These are phyloP conservation scores for Mystacornis crossleyi DNA, from an alignment of 2,113 vertebrate species.

Conservation along the genomic window DNA sequence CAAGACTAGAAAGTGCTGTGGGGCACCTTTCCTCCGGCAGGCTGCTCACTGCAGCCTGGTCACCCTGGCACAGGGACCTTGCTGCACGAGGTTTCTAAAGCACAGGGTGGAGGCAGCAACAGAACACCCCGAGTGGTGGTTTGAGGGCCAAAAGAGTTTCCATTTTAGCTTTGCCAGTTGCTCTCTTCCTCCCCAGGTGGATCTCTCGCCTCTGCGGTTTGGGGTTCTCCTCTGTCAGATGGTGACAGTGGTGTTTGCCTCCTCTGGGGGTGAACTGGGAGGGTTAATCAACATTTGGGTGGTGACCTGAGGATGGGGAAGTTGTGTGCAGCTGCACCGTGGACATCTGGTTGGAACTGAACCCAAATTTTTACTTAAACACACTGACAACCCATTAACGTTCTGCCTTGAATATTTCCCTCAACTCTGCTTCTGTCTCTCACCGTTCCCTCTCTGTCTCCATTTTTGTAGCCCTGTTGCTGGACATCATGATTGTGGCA, in stretches of 20 bases:
- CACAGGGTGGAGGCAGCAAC: neutral
- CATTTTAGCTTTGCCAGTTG: neutral
- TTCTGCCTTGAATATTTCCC: neutral
- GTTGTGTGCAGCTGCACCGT: fast-evolving
- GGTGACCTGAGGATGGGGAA: neutral
- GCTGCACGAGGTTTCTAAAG: neutral
- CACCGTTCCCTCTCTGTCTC: neutral
- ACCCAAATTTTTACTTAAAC: neutral
- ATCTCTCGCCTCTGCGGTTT: fast-evolving
- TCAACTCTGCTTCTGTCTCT: neutral
- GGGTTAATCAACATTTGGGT: neutral
- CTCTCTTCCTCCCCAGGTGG: neutral
- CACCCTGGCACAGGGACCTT: neutral
- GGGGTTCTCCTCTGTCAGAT: neutral
- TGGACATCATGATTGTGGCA: conserved; percentile 90
- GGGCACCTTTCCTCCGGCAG: neutral
- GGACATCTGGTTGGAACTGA: neutral
- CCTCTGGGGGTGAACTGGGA: neutral
- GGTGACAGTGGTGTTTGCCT: neutral
- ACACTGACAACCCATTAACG: neutral
- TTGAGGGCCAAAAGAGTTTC: neutral
- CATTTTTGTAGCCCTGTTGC: conserved; percentile 80
- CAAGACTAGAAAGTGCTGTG: neutral
- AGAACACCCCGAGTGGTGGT: neutral
- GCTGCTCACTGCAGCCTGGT: neutral